A percentile compares a stretch with the other conserved stretches of the same genome.
These are phyloP conservation scores for Archivesica marissinica DNA, from an alignment of 1,140 invertebrate species.

Conservation along the genomic window DNA sequence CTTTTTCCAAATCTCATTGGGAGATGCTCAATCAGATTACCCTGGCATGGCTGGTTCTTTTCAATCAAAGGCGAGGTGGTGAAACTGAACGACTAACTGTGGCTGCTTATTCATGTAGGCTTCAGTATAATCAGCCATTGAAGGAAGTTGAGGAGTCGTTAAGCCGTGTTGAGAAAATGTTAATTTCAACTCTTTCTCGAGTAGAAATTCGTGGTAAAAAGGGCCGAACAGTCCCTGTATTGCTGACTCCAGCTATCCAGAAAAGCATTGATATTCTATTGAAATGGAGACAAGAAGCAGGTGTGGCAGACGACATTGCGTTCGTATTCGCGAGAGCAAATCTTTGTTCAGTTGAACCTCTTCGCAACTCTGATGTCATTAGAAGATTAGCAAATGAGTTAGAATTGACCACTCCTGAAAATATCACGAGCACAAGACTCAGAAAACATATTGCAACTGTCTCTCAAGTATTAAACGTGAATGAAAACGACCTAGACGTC, in stretches of 20 bases:
- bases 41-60: too few species aligned
- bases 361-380: too few species aligned
- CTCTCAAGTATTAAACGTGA: too few species aligned
- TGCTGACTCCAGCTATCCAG: neutral
- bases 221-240: constrained; percentile 27
- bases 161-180: constrained; percentile 32
- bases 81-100: constrained; percentile 17
- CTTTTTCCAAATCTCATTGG: constrained; percentile 42
- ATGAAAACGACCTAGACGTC: constrained; percentile 65
- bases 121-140: too few species aligned
- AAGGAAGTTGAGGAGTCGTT: constrained; percentile 7
- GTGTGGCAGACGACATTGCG: too few species aligned
- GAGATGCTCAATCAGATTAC: constrained; percentile 47
- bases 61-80: constrained; percentile 35
- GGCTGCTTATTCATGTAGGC: neutral
- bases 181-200: neutral
- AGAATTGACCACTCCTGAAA: too few species aligned
- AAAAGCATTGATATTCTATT: constrained; percentile 2
- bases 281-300: constrained; percentile 9
- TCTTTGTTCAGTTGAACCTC: too few species aligned
- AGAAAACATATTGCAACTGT: too few species aligned
- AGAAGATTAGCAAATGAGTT: too few species aligned
- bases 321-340: too few species aligned
- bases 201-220: constrained; percentile 40
- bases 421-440: too few species aligned